Percentiles rank a stretch among this genome's conserved stretches.
Conservation (phyloP, 2,888 invertebrate genomes). For the Lathronympha strigana region DNA sequence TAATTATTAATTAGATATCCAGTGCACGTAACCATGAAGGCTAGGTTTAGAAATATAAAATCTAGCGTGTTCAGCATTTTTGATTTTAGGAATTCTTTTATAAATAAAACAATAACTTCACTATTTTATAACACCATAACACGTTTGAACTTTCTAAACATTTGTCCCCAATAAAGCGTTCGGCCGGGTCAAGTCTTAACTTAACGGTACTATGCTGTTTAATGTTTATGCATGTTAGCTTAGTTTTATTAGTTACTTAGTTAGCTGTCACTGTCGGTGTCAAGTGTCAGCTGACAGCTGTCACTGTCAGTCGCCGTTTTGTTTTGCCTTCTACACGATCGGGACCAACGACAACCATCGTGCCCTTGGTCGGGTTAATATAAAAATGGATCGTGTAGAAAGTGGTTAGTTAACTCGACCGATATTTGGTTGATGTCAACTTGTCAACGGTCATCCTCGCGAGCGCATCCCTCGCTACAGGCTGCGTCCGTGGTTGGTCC, state of each 20-base stretch:
- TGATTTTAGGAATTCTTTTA: not conserved
- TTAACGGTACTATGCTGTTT: too few species aligned
- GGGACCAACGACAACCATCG: too few species aligned
- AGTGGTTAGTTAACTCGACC: too few species aligned
- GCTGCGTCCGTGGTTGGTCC: too few species aligned
- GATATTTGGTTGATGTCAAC: too few species aligned
- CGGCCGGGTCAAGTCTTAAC: not conserved
- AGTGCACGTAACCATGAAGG: constrained; percentile 76
- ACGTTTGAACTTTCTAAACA: constrained; percentile 41
- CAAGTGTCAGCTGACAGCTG: not conserved
- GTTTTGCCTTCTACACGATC: not conserved
- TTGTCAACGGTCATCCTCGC: too few species aligned
- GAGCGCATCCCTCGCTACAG: too few species aligned
- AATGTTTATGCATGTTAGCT: too few species aligned
- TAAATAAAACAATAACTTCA: not conserved
- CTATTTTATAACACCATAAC: constrained; percentile 18
- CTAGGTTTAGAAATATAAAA: constrained; percentile 71
- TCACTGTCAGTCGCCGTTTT: not conserved
- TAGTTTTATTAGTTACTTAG: too few species aligned
- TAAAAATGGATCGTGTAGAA: too few species aligned
- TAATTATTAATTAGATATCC: constrained; percentile 86
- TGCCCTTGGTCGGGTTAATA: too few species aligned
- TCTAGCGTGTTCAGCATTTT: constrained; percentile 77
- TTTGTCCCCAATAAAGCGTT: constrained; percentile 6
- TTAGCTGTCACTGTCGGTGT: constrained; percentile 11